Percentiles rank a stretch among this genome's conserved stretches.
phyloP scores from a whole-genome alignment of 2,113 vertebrate species.

The Dipodomys spectabilis region DNA sequence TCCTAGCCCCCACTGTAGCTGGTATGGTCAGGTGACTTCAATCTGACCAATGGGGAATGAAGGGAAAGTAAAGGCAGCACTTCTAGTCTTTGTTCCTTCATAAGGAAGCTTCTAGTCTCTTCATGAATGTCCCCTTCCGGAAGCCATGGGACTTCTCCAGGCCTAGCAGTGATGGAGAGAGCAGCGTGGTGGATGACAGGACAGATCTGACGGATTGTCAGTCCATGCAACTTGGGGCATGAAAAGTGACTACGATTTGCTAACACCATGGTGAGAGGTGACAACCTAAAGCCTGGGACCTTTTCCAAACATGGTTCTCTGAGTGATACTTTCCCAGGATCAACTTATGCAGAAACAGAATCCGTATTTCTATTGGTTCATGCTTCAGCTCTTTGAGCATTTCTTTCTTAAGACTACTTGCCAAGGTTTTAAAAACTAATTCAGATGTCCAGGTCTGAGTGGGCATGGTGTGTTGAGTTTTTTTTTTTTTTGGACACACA shows the following conservation, averaged over 20 bases:
- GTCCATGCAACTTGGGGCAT: slow-evolving; percentile 52
- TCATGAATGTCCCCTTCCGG: not conserved
- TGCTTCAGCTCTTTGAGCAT: not conserved
- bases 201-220: slow-evolving; percentile 31
- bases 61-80: not conserved
- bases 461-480: not conserved
- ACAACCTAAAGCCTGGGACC: not conserved
- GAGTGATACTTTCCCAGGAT: not conserved
- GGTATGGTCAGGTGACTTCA: not conserved
- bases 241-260: slow-evolving; percentile 48
- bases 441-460: not conserved
- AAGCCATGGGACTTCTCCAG: not conserved
- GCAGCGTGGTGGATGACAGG: not conserved
- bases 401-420: not conserved
- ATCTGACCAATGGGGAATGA: not conserved
- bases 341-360: not conserved
- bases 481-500: not conserved
- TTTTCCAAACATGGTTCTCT: slow-evolving; percentile 7
- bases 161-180: not conserved
- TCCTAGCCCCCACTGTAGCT: not conserved
- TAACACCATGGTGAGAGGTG: not conserved
- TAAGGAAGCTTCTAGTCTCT: not conserved
- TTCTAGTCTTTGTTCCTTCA: not conserved
- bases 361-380: not conserved
- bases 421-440: not conserved